Evolutionary conservation across 1,140 invertebrate species (phyloP).

Genomic region (Popillia japonica): DNA sequence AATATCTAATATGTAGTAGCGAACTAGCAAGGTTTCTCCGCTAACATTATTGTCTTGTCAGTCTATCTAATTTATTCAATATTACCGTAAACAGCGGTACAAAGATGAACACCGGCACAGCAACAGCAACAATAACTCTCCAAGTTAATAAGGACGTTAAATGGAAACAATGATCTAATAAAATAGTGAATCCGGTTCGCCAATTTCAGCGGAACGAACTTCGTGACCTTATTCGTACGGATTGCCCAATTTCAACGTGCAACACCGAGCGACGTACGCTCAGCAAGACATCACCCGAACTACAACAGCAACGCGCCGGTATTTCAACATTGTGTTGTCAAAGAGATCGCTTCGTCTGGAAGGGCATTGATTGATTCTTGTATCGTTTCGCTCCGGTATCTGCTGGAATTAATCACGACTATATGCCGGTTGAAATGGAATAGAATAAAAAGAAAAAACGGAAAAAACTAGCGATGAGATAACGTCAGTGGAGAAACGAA

Average conservation of each 20-base stretch:
- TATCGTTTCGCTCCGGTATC: conserved; percentile 23
- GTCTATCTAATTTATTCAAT: conserved; percentile 30
- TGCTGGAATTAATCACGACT: conserved; percentile 1
- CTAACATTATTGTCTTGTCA: conserved; percentile 27
- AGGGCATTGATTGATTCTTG: conserved; percentile 32
- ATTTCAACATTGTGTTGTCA: conserved; percentile 32
- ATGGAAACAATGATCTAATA: conserved; percentile 34
- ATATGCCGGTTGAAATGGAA: neutral
- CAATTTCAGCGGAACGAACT: conserved; percentile 22
- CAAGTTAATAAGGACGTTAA: conserved; percentile 28
- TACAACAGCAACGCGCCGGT: conserved; percentile 4
- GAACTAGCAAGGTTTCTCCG: neutral
- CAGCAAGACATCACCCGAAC: conserved; percentile 28
- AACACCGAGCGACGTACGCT: conserved; percentile 18
- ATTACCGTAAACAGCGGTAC: neutral
- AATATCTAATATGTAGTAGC: neutral
- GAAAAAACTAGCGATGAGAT: conserved; percentile 15
- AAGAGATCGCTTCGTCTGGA: neutral
- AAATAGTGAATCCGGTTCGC: conserved; percentile 33
- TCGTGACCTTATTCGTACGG: conserved; percentile 27
- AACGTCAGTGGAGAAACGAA: neutral
- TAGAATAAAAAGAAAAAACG: too few relatives aligned
- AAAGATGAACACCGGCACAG: neutral
- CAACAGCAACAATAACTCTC: conserved; percentile 26
- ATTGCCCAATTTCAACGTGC: conserved; percentile 24